These are phyloP conservation scores for Nibea coibor DNA, from an alignment of 2,113 vertebrate genomes.

Conservation along the genomic window DNA sequence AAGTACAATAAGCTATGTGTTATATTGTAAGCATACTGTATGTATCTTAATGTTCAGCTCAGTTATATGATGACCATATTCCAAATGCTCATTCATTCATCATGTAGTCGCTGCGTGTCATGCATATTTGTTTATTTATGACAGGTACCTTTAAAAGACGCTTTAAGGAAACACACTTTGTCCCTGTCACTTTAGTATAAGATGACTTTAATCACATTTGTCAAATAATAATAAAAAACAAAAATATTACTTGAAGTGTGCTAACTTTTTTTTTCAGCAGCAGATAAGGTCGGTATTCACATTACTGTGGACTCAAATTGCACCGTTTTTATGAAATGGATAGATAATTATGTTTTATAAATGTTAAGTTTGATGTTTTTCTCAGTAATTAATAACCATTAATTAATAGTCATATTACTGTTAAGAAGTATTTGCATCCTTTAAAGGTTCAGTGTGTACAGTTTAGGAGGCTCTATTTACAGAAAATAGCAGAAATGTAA, in stretches of 20 bases:
- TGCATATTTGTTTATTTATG: slow-evolving; percentile 29
- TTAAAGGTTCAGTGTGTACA: not conserved
- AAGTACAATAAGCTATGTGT: not conserved
- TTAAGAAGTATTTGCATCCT: not conserved
- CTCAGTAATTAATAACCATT: not conserved
- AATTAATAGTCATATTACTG: too few species aligned
- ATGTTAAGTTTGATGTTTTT: too few species aligned
- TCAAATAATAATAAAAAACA: not conserved
- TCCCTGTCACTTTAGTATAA: not conserved
- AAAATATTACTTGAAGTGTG: not conserved
- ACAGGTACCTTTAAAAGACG: not conserved
- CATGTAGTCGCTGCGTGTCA: not conserved
- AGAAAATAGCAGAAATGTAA: too few species aligned
- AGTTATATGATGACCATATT: not conserved
- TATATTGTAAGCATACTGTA: not conserved
- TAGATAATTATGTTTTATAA: not conserved
- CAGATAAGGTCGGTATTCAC: not conserved
- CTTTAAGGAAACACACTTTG: not conserved
- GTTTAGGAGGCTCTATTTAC: too few species aligned
- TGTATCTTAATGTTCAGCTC: slow-evolving; percentile 28
- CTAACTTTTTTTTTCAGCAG: not conserved
- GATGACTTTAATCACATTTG: not conserved
- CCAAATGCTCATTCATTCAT: not conserved
- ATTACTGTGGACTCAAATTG: not conserved
- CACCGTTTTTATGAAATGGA: not conserved